phyloP scores from a whole-genome alignment of 2,113 vertebrate genomes.

The Tachysurus vachellii region DNA sequence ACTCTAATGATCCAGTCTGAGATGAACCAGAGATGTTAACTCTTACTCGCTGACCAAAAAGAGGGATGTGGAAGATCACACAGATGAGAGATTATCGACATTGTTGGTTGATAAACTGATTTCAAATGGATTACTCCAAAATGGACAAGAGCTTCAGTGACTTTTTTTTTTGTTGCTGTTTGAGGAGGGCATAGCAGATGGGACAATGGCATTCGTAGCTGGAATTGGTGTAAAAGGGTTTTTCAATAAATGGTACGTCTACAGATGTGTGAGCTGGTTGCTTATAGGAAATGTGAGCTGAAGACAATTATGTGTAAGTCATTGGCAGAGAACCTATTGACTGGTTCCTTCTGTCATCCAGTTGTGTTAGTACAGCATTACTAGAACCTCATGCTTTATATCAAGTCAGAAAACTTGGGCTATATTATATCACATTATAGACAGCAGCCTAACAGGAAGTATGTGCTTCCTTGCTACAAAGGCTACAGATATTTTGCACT shows the following conservation, averaged over 20 bases:
- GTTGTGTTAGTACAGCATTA: not conserved
- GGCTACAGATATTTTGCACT: conserved; percentile 1
- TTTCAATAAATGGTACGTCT: not conserved
- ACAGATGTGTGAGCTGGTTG: not conserved
- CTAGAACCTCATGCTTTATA: not conserved
- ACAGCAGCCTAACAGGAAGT: not conserved
- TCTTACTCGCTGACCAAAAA: not conserved
- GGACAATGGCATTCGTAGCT: not conserved
- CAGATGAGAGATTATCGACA: conserved; percentile 43
- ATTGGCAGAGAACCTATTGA: not conserved
- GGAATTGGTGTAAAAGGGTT: not conserved
- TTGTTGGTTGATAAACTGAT: conserved; percentile 3
- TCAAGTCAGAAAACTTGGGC: not conserved
- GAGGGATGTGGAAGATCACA: conserved; percentile 1
- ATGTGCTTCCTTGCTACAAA: not conserved
- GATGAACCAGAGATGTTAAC: not conserved
- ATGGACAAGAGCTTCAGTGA: conserved; percentile 52
- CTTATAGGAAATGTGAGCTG: not conserved
- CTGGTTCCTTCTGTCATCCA: not conserved
- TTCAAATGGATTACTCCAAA: conserved; percentile 53
- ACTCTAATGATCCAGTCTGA: not conserved
- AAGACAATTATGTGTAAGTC: not conserved
- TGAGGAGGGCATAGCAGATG: not conserved
- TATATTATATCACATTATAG: not conserved
- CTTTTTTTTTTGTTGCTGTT: not conserved